Conservation (phyloP, 2,888 invertebrate species). For the Ochlodes sylvanus region DNA sequence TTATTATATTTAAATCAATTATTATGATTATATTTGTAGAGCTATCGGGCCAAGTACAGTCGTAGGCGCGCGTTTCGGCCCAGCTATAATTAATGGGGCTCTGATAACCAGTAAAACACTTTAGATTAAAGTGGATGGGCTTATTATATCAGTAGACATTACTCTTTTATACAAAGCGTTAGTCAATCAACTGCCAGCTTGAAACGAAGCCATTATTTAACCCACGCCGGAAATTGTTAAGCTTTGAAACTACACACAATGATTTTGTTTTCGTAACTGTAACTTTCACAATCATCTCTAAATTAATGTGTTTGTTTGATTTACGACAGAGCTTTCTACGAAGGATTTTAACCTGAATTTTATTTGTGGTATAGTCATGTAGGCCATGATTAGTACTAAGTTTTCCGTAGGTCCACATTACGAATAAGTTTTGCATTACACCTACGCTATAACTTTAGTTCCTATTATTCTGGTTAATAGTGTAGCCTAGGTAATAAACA, state of each 20-base stretch:
- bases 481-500: no score
- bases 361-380: background rate
- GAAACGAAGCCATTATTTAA: slow-evolving; percentile 34
- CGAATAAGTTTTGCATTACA: background rate
- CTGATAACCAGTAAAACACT: slow-evolving; percentile 78
- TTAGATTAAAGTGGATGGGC: slow-evolving; percentile 75
- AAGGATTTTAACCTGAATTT: background rate
- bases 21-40: slow-evolving; percentile 74
- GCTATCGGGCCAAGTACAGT: slow-evolving; percentile 45
- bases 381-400: background rate
- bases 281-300: slow-evolving; percentile 18
- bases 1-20: slow-evolving; percentile 83
- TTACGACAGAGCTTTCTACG: background rate
- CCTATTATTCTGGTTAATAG: background rate
- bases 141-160: slow-evolving; percentile 59
- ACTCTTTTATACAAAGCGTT: slow-evolving; percentile 54
- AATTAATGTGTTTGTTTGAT: slow-evolving; percentile 34
- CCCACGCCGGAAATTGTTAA: slow-evolving; percentile 37
- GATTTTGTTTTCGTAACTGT: slow-evolving; percentile 28
- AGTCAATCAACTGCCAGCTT: slow-evolving; percentile 56
- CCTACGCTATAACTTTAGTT: background rate
- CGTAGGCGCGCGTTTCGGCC: slow-evolving; percentile 69
- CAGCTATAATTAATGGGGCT: slow-evolving; percentile 73
- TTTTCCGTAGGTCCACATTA: background rate
- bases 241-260: slow-evolving; percentile 32